A percentile compares a stretch with the other conserved stretches of the same genome.
Conservation (phyloP, 1,140 invertebrate species). For the Colletes gigas region DNA sequence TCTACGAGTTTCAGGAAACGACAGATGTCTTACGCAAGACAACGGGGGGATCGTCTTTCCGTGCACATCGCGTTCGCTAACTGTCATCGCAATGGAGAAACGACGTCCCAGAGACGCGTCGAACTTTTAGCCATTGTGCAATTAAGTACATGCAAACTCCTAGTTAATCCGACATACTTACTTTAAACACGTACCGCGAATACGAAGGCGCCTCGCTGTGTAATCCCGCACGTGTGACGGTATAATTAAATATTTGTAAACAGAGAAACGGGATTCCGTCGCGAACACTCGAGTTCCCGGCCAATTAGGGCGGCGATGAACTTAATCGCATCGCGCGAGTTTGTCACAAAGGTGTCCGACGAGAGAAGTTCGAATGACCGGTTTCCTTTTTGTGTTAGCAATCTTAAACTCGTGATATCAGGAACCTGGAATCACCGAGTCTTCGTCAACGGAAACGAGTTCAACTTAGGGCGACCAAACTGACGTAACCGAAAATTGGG, state of each 20-base stretch:
- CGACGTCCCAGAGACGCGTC: not conserved
- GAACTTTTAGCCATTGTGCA: not conserved
- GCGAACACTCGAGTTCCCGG: constrained; percentile 54
- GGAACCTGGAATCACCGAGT: no score
- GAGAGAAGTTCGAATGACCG: no score
- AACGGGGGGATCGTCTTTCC: not conserved
- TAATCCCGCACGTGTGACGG: constrained; percentile 64
- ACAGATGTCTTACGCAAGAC: not conserved
- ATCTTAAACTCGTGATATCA: no score
- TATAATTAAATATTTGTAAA: constrained; percentile 75
- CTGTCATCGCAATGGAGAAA: not conserved
- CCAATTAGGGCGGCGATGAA: constrained; percentile 75
- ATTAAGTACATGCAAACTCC: constrained; percentile 35
- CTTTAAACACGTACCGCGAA: constrained; percentile 32
- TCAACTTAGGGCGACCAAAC: no score
- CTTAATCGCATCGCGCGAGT: constrained; percentile 65
- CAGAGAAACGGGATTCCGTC: constrained; percentile 51
- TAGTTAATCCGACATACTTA: constrained; percentile 48
- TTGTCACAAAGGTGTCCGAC: no score
- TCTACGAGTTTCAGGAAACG: not conserved
- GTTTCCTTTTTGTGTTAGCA: no score
- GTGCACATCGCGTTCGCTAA: not conserved
- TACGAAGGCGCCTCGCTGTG: constrained; percentile 32
- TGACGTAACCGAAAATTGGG: no score
- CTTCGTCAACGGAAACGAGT: no score